Conservation (phyloP, 2,113 vertebrate genomes). For the Calidris pygmaea region DNA sequence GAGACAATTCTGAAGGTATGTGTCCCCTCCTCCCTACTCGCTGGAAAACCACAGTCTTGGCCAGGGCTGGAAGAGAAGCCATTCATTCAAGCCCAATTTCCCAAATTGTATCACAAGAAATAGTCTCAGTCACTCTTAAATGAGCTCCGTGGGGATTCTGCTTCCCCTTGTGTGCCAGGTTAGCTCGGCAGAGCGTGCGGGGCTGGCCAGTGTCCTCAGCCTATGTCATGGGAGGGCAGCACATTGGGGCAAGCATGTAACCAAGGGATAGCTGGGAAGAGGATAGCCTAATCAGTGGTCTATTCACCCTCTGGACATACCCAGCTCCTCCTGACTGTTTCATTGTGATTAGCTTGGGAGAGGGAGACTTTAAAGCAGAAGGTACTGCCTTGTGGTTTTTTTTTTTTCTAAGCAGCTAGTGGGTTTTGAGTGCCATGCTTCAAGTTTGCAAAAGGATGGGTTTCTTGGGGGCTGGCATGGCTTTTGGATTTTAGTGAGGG, state of each 20-base stretch:
- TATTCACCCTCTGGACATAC: neutral
- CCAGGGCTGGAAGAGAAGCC: slow-evolving; percentile 19
- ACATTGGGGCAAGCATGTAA: neutral
- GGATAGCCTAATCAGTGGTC: neutral
- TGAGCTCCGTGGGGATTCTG: neutral
- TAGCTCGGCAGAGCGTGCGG: neutral
- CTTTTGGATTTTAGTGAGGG: neutral
- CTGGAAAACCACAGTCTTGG: slow-evolving; percentile 55
- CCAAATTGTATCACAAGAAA: neutral
- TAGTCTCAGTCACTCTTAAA: neutral
- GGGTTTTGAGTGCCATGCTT: neutral
- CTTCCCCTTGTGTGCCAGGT: neutral
- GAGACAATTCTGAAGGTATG: slow-evolving; percentile 20
- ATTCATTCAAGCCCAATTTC: neutral
- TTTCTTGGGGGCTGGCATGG: neutral
- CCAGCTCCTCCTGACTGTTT: neutral
- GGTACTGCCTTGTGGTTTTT: neutral
- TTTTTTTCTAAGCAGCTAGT: neutral
- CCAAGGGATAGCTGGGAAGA: neutral
- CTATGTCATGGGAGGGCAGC: neutral
- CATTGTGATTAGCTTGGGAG: neutral
- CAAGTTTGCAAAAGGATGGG: neutral
- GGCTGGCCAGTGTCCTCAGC: neutral
- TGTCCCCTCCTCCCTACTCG: neutral
- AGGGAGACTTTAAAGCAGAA: neutral